A percentile compares a stretch with the other conserved stretches of the same genome.
Conservation (phyloP, 2,888 invertebrate species). For the Dynastes maya region DNA sequence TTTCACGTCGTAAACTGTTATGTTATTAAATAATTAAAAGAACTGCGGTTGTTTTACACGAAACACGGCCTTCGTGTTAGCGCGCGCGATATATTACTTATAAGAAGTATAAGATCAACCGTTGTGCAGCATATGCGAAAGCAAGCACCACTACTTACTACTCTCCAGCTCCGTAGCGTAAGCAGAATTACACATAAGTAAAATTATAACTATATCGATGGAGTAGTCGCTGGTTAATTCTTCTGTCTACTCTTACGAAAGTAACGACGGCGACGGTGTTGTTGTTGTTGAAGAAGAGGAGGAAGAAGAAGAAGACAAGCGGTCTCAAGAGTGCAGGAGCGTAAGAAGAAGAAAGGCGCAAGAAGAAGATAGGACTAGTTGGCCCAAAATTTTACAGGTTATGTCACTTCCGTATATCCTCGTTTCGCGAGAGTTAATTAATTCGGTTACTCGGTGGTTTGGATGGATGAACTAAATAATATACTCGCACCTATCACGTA, state of each 20-base stretch:
- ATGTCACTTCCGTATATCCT: constrained; percentile 50
- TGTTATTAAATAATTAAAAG: not conserved
- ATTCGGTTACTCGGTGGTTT: constrained; percentile 19
- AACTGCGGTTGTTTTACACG: constrained; percentile 17
- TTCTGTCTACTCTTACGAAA: constrained; percentile 32
- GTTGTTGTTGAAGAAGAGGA: not conserved
- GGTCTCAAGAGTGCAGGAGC: not conserved
- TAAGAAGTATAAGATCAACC: not conserved
- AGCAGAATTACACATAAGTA: constrained; percentile 40
- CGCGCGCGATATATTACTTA: constrained; percentile 9
- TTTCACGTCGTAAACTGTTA: not conserved
- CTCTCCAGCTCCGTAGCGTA: constrained; percentile 16
- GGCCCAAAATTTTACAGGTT: constrained; percentile 51
- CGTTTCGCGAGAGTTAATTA: constrained; percentile 40
- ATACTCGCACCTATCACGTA: not conserved
- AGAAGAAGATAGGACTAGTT: constrained; percentile 15
- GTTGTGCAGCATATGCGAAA: not conserved
- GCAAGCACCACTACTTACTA: constrained; percentile 7
- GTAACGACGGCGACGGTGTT: constrained; percentile 11
- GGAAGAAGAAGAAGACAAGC: constrained; percentile 17
- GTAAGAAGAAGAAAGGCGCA: constrained; percentile 24
- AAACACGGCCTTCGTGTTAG: not conserved
- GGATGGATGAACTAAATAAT: constrained; percentile 4
- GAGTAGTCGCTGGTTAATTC: constrained; percentile 25
- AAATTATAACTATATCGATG: constrained; percentile 45